Base-by-base conservation (phyloP, 2,797 vertebrate genomes). In the Trachops cirrhosus region DNA sequence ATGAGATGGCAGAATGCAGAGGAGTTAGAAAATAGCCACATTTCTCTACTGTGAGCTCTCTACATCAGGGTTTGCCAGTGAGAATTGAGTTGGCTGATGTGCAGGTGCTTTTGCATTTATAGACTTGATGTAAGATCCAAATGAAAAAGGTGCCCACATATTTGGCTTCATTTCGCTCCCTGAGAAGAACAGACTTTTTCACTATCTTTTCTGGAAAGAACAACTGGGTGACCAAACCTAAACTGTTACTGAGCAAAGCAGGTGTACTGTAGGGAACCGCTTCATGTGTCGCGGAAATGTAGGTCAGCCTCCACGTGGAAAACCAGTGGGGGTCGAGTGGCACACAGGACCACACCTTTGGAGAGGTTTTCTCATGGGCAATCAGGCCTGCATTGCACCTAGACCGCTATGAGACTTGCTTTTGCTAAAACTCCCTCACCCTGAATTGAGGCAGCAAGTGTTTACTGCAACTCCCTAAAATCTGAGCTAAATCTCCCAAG, bases 141-240 rank as follows among this genome's bases (percentile, higher is more conserved):
- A 75, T 39, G 44, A 84, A 91, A 79, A 70, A 82, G 26, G 8
- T 16, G 1, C 8, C 84, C 32, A 46, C 39, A 73, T 44, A 7
- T 86, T 88, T 82, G 16, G 19, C 18, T 95, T 91, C 90, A 11
- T 29, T 93, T 86, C 88, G 16, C n/a, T 96, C 29, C 26, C 19
- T 39, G 41, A 44, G 50, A 85, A 80, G 24, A 88, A 52, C 29
- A 91, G n/a, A 46, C 39, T 29, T 87, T 85, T 85, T 46, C 7
- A 50, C 22, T 79, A 5, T n/a, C 44, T 1, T 86, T 64, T 79
- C 74, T 91, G 57, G 22, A 74, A 94, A 79, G 26, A 91, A 62
- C 1, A 82, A 46, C n/a, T 86, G 59, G 78, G 24, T 34, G 6
- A 19, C 46, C 4, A 52, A 57, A 18, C n/a, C 21, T 70, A 67